Base-by-base conservation (phyloP, 2,113 vertebrate genomes). In the Oreochromis niloticus region DNA sequence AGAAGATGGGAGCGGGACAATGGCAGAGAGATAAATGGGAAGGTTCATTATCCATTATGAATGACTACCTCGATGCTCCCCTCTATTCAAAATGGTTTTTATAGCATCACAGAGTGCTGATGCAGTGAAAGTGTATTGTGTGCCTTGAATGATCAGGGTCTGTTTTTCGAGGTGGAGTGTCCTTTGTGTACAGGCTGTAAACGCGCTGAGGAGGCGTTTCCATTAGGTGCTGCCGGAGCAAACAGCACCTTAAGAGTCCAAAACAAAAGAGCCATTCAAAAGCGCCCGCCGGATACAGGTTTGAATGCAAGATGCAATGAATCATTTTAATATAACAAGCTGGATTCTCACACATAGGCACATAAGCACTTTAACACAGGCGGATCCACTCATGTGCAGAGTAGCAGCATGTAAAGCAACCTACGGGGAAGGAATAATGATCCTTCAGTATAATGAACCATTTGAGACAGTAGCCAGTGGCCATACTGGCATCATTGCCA, bases 11-110 rank as follows among this genome's bases (percentile, higher is more conserved):
- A 66, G 43, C 3, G 30, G 87, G 54, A 84, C 56, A 75, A 85
- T 78, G 81, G 85, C 82, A 87, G 82, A 57, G 82, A 83, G 89
- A 91, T 89, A 87, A 93, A 94, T 89, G 88, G 59, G 83, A 80
- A 54, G 80, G 82, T 90, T 92, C 82, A 88, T 95, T 90, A 91
- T 89, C 84, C 82, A 88, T 94, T 86, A 84, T 92, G 87, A 94
- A 91, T 87, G 87, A 78, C 78, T 91, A 63, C 71, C 90, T 87
- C 83, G 1, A 48, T 85, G 75, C 89, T 80, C 55, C 17, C 11
- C 73, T 88, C 56, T 59, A 34, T 88, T 91, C 78, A 91, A 50
- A 91, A 57, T 63, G 36, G 83, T 75, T 88, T 85, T 91, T 91
- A 91, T 61, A 56, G 84, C 84, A 71, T 81, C 80, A 46, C 71